Conservation (phyloP, 2,888 invertebrate species). For the Thecocarcelia acutangulata region DNA sequence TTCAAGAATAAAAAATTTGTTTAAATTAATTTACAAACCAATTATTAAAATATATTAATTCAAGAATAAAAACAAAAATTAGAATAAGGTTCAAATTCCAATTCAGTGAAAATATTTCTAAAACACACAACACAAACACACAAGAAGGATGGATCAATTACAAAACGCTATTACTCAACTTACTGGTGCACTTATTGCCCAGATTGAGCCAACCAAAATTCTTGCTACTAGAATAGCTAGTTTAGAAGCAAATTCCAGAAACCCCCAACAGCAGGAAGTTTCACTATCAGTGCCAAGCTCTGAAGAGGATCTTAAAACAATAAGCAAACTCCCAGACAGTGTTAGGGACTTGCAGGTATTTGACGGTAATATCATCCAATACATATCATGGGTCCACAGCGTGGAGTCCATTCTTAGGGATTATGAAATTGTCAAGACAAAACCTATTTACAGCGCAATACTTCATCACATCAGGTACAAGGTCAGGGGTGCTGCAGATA, state of each 20-base stretch:
- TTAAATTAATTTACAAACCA: neutral
- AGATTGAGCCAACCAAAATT: neutral
- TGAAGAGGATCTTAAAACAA: neutral
- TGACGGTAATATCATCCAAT: neutral
- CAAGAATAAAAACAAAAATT: neutral
- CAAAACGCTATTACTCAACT: conserved; percentile 10
- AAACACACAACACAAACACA: conserved; percentile 10
- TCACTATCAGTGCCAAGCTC: neutral
- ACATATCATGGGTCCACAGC: neutral
- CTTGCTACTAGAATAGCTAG: neutral
- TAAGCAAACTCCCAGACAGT: conserved; percentile 21
- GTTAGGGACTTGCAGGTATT: conserved; percentile 1
- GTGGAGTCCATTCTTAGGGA: too few species aligned
- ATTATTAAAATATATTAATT: neutral
- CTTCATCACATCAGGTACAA: too few species aligned
- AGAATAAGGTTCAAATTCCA: neutral
- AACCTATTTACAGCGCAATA: too few species aligned
- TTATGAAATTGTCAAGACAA: too few species aligned
- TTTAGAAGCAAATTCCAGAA: neutral
- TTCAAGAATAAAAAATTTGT: too few species aligned
- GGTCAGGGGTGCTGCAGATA: too few species aligned
- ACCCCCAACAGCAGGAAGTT: neutral
- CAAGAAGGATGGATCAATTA: neutral
- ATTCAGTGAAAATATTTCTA: neutral
- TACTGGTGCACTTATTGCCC: conserved; percentile 9